phyloP scores from a whole-genome alignment of 35 echinoderm and acorn worm genomes.

The Chiridota heheva region DNA sequence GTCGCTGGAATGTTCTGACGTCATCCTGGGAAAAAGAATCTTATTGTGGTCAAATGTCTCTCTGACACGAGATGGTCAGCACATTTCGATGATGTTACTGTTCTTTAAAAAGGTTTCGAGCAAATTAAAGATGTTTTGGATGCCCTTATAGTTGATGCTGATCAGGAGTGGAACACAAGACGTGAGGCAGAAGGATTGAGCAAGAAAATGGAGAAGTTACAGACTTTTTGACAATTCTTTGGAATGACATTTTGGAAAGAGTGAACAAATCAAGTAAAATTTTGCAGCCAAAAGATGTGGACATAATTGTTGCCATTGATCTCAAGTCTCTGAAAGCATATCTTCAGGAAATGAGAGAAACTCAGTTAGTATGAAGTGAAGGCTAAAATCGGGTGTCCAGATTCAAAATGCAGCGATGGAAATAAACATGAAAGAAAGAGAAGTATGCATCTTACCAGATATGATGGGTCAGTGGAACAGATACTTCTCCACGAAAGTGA shows the following conservation, averaged over 20 bases:
- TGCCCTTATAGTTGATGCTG: too few relatives aligned
- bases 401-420: slow-evolving; percentile 31
- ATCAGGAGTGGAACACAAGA: too few relatives aligned
- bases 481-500: slow-evolving; percentile 7
- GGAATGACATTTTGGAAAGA: slow-evolving; percentile 19
- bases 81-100: too few relatives aligned
- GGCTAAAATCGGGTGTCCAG: slow-evolving; percentile 22
- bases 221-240: slow-evolving; percentile 9
- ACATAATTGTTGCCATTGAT: slow-evolving; percentile 4
- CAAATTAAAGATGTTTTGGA: too few relatives aligned
- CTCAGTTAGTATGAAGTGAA: background rate
- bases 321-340: slow-evolving; percentile 19
- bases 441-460: slow-evolving; percentile 15
- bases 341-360: slow-evolving; percentile 16
- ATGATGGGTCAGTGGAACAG: slow-evolving; percentile 23
- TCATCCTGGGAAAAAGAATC: too few relatives aligned
- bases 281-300: slow-evolving; percentile 16
- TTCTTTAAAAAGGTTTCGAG: too few relatives aligned
- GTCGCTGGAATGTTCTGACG: too few relatives aligned
- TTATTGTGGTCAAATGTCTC: too few relatives aligned
- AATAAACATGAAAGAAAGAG: slow-evolving; percentile 25
- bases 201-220: too few relatives aligned
- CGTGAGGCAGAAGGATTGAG: too few relatives aligned
- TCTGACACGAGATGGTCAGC: too few relatives aligned
- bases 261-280: slow-evolving; percentile 28